phyloP scores from a whole-genome alignment of 2,797 vertebrate genomes.

The Apogon hyalosoma region DNA sequence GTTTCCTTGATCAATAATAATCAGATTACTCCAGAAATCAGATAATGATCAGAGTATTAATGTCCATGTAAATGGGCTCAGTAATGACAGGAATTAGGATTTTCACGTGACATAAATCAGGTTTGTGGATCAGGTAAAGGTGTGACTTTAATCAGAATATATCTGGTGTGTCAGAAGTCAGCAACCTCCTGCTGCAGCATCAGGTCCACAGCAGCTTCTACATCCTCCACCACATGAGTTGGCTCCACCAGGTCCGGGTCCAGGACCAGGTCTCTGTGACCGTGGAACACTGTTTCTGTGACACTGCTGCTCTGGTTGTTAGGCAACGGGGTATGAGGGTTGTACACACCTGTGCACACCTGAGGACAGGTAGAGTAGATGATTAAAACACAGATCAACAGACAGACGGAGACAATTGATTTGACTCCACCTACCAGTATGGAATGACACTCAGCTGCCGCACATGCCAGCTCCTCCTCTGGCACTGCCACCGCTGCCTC shows the following conservation, averaged over 20 bases:
- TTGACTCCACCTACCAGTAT: slow-evolving; percentile 58
- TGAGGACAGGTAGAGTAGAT: slow-evolving; percentile 62
- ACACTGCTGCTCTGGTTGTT: slow-evolving; percentile 49
- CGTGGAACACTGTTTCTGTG: slow-evolving; percentile 80
- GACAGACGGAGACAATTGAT: neutral
- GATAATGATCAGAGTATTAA: no score
- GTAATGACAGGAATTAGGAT: no score
- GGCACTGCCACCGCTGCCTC: slow-evolving; percentile 28
- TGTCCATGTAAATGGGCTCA: no score
- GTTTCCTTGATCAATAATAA: no score
- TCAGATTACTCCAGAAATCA: no score
- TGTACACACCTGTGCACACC: slow-evolving; percentile 92
- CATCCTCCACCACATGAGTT: slow-evolving; percentile 84
- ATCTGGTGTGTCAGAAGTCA: neutral
- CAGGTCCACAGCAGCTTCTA: slow-evolving; percentile 89
- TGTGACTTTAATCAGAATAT: no score
- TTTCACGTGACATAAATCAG: no score
- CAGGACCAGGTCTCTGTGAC: slow-evolving; percentile 85
- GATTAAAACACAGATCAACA: neutral
- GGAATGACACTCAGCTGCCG: slow-evolving; percentile 80
- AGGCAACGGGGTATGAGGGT: slow-evolving; percentile 73
- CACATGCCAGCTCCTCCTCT: slow-evolving; percentile 68
- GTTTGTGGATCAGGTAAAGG: no score
- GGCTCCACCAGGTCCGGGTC: slow-evolving; percentile 83
- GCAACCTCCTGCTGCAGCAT: slow-evolving; percentile 84